These are phyloP conservation scores for Heterochromis multidens DNA, from an alignment of 2,113 vertebrate species.

Conservation along the genomic window DNA sequence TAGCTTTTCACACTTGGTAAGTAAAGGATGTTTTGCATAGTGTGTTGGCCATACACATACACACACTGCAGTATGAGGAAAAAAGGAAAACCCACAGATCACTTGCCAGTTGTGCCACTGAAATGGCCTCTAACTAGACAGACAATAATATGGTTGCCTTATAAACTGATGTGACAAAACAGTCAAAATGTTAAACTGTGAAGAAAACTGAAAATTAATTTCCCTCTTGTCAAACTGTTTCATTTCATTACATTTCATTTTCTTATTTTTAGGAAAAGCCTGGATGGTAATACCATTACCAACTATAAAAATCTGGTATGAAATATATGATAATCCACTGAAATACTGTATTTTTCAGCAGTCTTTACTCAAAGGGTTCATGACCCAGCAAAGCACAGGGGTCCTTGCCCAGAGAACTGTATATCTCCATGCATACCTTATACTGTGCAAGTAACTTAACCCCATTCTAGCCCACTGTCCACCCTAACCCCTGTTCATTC, in stretches of 20 bases:
- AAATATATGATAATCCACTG: background rate
- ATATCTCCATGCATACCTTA: background rate
- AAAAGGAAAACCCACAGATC: background rate
- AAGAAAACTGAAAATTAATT: conserved; percentile 2
- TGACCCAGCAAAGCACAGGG: background rate
- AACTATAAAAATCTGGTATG: background rate
- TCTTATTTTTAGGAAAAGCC: conserved; percentile 8
- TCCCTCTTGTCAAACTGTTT: conserved; percentile 1
- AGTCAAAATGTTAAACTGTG: background rate
- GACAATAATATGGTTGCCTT: background rate
- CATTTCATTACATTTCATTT: background rate
- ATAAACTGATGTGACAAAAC: conserved; percentile 1
- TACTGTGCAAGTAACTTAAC: background rate
- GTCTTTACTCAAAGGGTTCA: background rate
- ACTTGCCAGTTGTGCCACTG: conserved; percentile 15
- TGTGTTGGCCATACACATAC: background rate
- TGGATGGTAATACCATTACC: conserved; percentile 2
- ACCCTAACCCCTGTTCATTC: background rate
- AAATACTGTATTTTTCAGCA: background rate
- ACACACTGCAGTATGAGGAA: background rate
- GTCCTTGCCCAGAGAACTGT: background rate
- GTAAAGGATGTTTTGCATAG: conserved; percentile 55
- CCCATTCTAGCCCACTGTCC: background rate
- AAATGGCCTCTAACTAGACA: conserved; percentile 5
- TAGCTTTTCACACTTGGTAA: conserved; percentile 63